Conservation (phyloP, 1,140 invertebrate species). For the Sesamia nonagrioides region DNA sequence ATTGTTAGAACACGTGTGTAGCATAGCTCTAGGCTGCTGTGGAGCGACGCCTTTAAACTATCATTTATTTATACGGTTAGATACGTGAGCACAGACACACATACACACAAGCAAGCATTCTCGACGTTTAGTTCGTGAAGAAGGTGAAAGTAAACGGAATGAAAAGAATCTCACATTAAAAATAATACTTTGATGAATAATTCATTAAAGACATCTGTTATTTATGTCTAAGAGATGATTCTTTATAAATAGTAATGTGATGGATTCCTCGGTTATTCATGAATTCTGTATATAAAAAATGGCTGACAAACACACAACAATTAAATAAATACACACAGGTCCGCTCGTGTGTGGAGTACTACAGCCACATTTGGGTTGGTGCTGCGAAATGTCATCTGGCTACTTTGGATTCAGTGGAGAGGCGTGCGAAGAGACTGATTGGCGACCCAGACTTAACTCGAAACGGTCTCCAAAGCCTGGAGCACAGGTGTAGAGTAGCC, state of each 20-base stretch:
- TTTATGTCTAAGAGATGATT: not conserved
- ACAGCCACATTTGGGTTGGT: too few species aligned
- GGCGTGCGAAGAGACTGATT: too few species aligned
- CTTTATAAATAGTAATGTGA: not conserved
- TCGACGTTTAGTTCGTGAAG: slow-evolving; percentile 20
- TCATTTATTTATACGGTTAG: not conserved
- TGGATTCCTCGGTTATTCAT: not conserved
- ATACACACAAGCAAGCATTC: not conserved
- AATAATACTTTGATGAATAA: slow-evolving; percentile 29
- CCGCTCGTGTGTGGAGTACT: too few species aligned
- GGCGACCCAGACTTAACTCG: too few species aligned
- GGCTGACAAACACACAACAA: too few species aligned
- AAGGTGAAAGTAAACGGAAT: slow-evolving; percentile 18
- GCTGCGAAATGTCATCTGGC: too few species aligned
- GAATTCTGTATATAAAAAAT: not conserved
- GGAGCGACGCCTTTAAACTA: not conserved
- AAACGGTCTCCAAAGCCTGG: too few species aligned
- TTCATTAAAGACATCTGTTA: slow-evolving; percentile 14
- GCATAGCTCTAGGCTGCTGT: not conserved
- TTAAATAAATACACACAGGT: too few species aligned
- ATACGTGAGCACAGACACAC: slow-evolving; percentile 17
- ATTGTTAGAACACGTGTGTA: too few species aligned
- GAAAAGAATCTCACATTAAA: slow-evolving; percentile 35
- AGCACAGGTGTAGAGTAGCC: too few species aligned
- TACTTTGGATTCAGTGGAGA: too few species aligned